phyloP scores from a whole-genome alignment of 2,113 vertebrate genomes.

The Lagopus leucura region DNA sequence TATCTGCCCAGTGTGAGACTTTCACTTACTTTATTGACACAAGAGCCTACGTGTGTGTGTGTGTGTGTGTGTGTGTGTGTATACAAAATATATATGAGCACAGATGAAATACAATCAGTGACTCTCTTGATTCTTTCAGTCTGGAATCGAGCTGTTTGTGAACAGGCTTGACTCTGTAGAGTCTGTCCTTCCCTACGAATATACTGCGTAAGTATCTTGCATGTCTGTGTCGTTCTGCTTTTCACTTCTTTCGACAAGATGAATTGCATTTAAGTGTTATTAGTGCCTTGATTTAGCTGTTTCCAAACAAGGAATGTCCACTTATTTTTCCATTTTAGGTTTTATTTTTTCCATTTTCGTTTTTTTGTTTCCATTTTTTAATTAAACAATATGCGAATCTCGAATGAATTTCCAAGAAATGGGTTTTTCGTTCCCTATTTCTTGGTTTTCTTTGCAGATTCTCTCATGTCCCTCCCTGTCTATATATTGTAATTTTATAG shows the following conservation, averaged over 20 bases:
- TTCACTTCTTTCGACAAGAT: background rate
- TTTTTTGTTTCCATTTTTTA: background rate
- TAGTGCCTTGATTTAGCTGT: background rate
- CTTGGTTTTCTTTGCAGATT: background rate
- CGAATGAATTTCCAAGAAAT: background rate
- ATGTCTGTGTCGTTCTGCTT: background rate
- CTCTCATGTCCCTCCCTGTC: background rate
- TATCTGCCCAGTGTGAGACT: background rate
- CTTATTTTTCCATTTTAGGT: background rate
- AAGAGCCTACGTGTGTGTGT: background rate
- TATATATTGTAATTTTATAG: background rate
- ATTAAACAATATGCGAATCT: background rate
- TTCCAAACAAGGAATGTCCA: background rate
- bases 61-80: too few species aligned
- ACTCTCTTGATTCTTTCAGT: conserved; percentile 78
- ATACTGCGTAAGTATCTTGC: conserved; percentile 90
- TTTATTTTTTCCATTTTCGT: background rate
- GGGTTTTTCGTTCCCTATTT: background rate
- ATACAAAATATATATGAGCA: background rate
- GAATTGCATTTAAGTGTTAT: background rate
- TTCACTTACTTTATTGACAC: background rate
- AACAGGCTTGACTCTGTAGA: conserved; percentile 98
- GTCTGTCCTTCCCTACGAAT: conserved; percentile 98
- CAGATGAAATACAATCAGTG: conserved; percentile 4
- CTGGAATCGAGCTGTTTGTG: conserved; percentile 90